phyloP scores from a whole-genome alignment of 2,888 invertebrate genomes.

The Portevinia maculata region DNA sequence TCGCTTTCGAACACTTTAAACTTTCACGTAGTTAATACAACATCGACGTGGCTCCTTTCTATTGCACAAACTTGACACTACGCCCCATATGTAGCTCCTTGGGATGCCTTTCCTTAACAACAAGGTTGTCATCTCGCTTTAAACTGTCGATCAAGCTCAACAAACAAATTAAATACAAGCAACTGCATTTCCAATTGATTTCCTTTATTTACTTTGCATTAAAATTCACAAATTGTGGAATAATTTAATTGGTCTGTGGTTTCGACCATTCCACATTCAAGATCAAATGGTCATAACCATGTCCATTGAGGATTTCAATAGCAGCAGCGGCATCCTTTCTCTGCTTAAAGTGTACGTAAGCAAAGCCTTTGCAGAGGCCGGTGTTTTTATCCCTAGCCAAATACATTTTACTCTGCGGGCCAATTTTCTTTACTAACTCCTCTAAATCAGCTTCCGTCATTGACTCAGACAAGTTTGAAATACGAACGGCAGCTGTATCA shows the following conservation, averaged over 20 bases:
- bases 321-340: conserved; percentile 96
- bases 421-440: conserved; percentile 96
- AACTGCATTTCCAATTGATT: not conserved
- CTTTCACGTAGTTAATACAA: too few species aligned
- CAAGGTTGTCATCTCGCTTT: too few species aligned
- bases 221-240: conserved; percentile 17
- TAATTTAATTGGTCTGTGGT: conserved; percentile 84
- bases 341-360: conserved; percentile 98
- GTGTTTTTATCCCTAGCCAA: conserved; percentile 96
- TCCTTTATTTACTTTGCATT: conserved; percentile 28
- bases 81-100: too few species aligned
- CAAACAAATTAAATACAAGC: too few species aligned
- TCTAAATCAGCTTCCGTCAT: conserved; percentile 97
- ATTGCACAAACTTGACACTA: too few species aligned
- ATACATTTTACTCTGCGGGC: conserved; percentile 95
- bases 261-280: conserved; percentile 99
- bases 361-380: conserved; percentile 97
- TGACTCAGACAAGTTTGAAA: conserved; percentile 98
- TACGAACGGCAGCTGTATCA: conserved; percentile 95
- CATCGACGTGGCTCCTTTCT: too few species aligned
- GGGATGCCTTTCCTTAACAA: too few species aligned
- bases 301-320: conserved; percentile 93
- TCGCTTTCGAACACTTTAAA: too few species aligned
- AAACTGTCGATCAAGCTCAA: too few species aligned
- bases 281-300: conserved; percentile 99